Evolutionary conservation across 2,888 invertebrate species (phyloP).

Genomic region (Anarsia innoxiella): DNA sequence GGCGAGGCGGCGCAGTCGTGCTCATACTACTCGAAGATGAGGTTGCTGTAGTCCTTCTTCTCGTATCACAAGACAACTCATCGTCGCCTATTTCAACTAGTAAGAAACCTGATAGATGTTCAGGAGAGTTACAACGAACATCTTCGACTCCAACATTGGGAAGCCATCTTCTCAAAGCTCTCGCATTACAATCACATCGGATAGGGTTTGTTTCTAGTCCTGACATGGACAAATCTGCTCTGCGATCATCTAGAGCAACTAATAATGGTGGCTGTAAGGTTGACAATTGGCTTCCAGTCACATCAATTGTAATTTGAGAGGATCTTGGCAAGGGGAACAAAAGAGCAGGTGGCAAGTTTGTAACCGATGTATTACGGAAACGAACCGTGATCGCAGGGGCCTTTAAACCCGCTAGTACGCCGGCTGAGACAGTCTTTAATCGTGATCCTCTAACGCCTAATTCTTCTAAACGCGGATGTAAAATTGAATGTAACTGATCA

Average conservation of each 20-base stretch:
- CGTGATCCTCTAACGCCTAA: conserved; percentile 84
- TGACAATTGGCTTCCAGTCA: conserved; percentile 84
- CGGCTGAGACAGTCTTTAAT: conserved; percentile 85
- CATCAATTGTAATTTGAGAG: conserved; percentile 84
- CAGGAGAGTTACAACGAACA: conserved; percentile 80
- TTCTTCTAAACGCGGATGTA: conserved; percentile 85
- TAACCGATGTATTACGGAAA: conserved; percentile 87
- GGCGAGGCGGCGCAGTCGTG: conserved; percentile 62
- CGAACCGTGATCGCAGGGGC: conserved; percentile 82
- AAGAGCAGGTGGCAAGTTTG: conserved; percentile 84
- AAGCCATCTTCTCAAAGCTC: conserved; percentile 87
- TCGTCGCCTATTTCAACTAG: conserved; percentile 87
- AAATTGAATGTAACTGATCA: conserved; percentile 85
- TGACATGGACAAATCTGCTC: conserved; percentile 82
- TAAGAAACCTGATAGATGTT: conserved; percentile 79
- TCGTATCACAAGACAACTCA: conserved; percentile 85
- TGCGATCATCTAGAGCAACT: conserved; percentile 86
- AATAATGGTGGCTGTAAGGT: conserved; percentile 86
- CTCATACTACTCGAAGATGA: conserved; percentile 56
- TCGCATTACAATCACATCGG: conserved; percentile 88
- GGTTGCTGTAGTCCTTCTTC: conserved; percentile 68
- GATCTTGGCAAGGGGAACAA: conserved; percentile 92
- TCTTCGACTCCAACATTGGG: conserved; percentile 77
- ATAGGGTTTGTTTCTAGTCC: conserved; percentile 88
- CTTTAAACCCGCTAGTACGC: conserved; percentile 88